phyloP scores from a whole-genome alignment of 2,113 vertebrate genomes.

The Eubucco bourcierii region DNA sequence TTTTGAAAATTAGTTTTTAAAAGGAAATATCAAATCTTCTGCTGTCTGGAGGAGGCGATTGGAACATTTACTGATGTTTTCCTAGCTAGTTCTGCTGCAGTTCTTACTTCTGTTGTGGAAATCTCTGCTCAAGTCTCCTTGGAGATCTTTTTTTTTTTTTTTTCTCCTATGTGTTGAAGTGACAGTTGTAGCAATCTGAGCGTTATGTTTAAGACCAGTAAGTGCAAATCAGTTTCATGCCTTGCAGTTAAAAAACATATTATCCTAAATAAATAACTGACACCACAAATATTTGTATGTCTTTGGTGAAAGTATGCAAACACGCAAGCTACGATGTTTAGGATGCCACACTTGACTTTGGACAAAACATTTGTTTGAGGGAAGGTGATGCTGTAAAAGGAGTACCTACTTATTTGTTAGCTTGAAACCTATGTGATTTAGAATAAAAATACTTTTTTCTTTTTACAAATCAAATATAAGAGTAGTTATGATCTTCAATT shows the following conservation, averaged over 20 bases:
- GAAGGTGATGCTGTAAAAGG: background rate
- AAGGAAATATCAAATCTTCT: conserved; percentile 15
- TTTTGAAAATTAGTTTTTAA: background rate
- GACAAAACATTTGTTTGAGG: background rate
- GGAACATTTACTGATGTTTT: background rate
- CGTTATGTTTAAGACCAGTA: background rate
- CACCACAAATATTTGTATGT: background rate
- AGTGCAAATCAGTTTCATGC: background rate
- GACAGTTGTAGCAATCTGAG: background rate
- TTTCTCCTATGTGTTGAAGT: background rate
- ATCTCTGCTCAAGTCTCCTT: background rate
- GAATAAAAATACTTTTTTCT: background rate
- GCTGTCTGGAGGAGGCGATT: background rate
- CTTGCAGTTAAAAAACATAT: background rate
- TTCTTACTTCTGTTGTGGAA: background rate
- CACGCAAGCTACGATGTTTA: background rate
- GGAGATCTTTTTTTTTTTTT: background rate
- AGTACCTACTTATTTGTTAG: background rate
- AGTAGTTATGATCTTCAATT: background rate
- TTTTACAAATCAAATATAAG: background rate
- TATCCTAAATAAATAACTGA: background rate
- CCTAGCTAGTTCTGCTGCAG: background rate
- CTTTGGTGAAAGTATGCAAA: background rate
- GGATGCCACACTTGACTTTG: background rate
- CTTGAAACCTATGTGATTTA: background rate